A percentile compares a stretch with the other conserved stretches of the same genome.
These are phyloP conservation scores for Scaptomyza hsui DNA, from an alignment of 1,140 invertebrate species.

Conservation along the genomic window DNA sequence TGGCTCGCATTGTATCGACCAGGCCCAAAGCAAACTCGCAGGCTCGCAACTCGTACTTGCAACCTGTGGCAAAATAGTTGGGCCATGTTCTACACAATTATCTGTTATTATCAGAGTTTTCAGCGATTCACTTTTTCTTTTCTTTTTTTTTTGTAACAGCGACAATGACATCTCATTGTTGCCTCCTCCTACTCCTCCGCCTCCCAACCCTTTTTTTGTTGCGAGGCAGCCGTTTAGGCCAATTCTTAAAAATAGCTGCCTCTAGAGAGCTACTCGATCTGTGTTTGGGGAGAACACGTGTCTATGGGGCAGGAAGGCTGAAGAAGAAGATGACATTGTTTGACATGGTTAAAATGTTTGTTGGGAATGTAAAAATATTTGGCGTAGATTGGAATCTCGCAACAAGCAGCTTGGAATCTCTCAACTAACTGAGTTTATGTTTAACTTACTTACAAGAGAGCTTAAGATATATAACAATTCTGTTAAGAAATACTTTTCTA, in stretches of 20 bases:
- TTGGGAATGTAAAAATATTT: neutral
- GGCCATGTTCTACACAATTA: constrained; percentile 83
- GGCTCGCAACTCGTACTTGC: constrained; percentile 15
- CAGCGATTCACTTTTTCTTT: constrained; percentile 12
- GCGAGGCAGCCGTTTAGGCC: constrained; percentile 64
- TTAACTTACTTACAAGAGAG: neutral
- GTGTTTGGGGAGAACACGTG: constrained; percentile 74
- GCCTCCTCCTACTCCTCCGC: neutral
- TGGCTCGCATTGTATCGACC: constrained; percentile 46
- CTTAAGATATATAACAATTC: neutral
- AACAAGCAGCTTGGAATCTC: neutral
- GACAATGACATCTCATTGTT: constrained; percentile 77
- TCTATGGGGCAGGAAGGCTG: constrained; percentile 42
- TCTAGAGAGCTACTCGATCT: constrained; percentile 35
- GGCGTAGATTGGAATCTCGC: neutral
- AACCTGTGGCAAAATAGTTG: constrained; percentile 69
- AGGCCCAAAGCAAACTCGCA: constrained; percentile 8
- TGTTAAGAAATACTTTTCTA: too few species aligned
- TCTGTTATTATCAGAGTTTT: constrained; percentile 80
- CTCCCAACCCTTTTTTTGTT: neutral
- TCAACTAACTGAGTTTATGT: neutral
- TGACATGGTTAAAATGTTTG: constrained; percentile 12
- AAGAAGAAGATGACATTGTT: constrained; percentile 4
- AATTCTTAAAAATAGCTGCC: constrained; percentile 76
- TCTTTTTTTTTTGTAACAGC: constrained; percentile 40